Evolutionary conservation across 2,113 vertebrate genomes (phyloP).

Genomic region (Carettochelys insculpta): DNA sequence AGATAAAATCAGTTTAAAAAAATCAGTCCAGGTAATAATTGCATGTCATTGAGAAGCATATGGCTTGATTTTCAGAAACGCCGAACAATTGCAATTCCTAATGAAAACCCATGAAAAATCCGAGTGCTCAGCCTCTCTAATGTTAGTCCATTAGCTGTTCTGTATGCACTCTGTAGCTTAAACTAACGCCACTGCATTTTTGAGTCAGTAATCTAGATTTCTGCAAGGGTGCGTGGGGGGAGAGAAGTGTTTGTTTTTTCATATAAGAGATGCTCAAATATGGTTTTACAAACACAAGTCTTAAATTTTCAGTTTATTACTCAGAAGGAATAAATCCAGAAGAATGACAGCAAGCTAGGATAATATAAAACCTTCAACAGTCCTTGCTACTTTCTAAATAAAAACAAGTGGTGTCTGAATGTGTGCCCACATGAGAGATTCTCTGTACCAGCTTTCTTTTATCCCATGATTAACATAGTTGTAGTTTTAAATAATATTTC

Average conservation of each 20-base stretch:
- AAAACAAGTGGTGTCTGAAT: background rate
- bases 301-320: background rate
- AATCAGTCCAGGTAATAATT: background rate
- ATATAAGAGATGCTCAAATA: background rate
- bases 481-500: background rate
- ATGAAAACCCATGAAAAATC: background rate
- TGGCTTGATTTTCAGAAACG: background rate
- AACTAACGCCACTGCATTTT: background rate
- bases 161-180: background rate
- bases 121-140: background rate
- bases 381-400: background rate
- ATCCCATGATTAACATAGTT: background rate
- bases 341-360: background rate
- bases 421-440: background rate
- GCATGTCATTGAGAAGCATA: background rate
- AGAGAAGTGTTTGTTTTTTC: background rate
- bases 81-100: background rate
- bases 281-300: background rate
- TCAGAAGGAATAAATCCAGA: background rate
- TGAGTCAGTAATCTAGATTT: background rate
- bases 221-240: background rate
- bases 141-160: background rate
- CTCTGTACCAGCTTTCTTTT: background rate
- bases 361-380: background rate
- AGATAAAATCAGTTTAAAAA: background rate